phyloP scores from a whole-genome alignment of 2,888 invertebrate species.

The Netelia fuscicornis region DNA sequence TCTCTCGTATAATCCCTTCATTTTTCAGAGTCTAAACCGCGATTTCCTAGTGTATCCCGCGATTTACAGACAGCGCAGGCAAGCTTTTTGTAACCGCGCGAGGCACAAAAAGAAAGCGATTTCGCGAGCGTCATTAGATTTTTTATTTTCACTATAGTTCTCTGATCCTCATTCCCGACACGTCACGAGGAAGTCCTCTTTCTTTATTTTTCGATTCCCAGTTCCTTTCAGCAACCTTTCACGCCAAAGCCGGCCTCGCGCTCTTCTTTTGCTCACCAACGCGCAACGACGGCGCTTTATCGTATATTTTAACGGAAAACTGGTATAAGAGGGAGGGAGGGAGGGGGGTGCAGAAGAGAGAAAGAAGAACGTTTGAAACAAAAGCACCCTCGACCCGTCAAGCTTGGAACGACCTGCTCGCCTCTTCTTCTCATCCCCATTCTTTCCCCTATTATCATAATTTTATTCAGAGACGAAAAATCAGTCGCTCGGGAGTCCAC shows the following conservation, averaged over 20 bases:
- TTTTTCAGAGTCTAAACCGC: not conserved
- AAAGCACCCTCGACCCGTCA: constrained; percentile 73
- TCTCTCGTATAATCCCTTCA: not conserved
- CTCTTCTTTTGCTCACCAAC: constrained; percentile 38
- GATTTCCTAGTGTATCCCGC: not conserved
- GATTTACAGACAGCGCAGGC: not conserved
- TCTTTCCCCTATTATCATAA: constrained; percentile 79
- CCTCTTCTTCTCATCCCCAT: constrained; percentile 42
- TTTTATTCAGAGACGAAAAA: constrained; percentile 82
- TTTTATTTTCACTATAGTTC: constrained; percentile 18
- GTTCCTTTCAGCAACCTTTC: constrained; percentile 39
- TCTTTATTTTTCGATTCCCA: constrained; percentile 48
- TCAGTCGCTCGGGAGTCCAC: constrained; percentile 76
- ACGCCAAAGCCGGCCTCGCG: constrained; percentile 17
- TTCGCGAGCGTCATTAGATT: not conserved
- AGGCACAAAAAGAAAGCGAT: constrained; percentile 13
- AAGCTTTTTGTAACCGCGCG: not conserved
- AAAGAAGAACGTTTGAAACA: constrained; percentile 74
- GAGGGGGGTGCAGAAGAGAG: constrained; percentile 44
- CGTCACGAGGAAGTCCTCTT: constrained; percentile 41
- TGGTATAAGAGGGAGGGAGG: constrained; percentile 29
- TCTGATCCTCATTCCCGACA: constrained; percentile 47
- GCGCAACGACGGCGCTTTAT: constrained; percentile 33
- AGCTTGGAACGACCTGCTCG: constrained; percentile 41
- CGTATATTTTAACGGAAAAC: constrained; percentile 67